Conservation (phyloP, 1,140 invertebrate genomes). For the Leguminivora glycinivorella region DNA sequence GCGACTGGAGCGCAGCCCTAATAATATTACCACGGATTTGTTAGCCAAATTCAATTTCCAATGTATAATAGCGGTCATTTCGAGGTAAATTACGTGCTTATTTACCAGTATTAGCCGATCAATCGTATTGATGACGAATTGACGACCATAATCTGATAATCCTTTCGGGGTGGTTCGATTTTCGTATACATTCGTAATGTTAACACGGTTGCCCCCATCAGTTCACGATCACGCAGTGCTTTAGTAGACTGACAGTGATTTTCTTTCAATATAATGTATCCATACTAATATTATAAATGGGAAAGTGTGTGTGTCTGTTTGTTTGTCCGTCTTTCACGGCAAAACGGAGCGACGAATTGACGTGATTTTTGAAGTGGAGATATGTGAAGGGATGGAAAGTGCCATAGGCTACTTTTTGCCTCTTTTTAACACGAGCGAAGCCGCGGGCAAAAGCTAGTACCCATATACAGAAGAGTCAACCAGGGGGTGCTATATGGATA, state of each 20-base stretch:
- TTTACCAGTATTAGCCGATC: background rate
- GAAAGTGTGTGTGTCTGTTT: no score
- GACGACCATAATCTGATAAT: background rate
- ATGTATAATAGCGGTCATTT: background rate
- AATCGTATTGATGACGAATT: background rate
- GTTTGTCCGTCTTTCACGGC: no score
- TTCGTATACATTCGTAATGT: background rate
- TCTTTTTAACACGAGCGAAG: no score
- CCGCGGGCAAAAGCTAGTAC: no score
- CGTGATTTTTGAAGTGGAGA: no score
- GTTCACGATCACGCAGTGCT: background rate
- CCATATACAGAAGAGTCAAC: no score
- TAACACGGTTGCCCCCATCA: background rate
- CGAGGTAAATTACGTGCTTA: background rate
- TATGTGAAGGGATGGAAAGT: no score
- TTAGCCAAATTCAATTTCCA: background rate
- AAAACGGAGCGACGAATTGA: no score
- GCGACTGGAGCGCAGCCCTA: background rate
- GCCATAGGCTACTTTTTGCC: no score
- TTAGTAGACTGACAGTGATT: background rate
- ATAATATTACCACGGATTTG: background rate
- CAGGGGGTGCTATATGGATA: no score
- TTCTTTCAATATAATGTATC: no score
- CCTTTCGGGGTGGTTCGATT: background rate
- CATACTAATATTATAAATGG: no score